These are phyloP conservation scores for Leptinotarsa undecemlineata DNA, from an alignment of 1,140 invertebrate genomes.

Conservation along the genomic window DNA sequence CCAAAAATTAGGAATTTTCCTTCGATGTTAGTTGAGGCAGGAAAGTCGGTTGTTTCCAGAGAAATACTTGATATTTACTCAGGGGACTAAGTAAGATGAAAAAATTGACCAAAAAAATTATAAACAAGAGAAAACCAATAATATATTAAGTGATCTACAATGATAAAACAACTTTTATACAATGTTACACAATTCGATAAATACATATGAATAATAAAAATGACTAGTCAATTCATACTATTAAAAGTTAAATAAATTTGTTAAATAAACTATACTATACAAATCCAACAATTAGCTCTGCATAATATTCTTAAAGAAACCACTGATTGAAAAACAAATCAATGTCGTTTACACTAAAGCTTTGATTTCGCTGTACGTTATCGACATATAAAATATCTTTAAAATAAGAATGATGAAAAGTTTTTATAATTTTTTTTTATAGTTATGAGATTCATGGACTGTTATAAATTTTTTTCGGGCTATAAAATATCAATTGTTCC, in stretches of 20 bases:
- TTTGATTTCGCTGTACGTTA: conserved; percentile 24
- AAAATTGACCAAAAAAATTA: background rate
- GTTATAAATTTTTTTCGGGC: conserved; percentile 14
- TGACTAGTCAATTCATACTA: conserved; percentile 51
- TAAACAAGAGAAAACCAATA: conserved; percentile 40
- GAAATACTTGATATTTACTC: too few species aligned
- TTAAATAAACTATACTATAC: conserved; percentile 53
- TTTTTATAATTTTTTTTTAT: too few species aligned
- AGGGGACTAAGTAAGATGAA: too few species aligned
- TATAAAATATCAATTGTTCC: conserved; percentile 17
- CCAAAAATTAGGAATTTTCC: too few species aligned
- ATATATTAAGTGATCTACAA: conserved; percentile 41
- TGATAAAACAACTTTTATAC: conserved; percentile 50
- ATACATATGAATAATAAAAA: conserved; percentile 47
- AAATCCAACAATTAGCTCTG: conserved; percentile 46
- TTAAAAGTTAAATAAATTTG: conserved; percentile 40
- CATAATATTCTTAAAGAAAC: conserved; percentile 34
- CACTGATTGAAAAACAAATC: conserved; percentile 28
- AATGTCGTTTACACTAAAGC: conserved; percentile 30
- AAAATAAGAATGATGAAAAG: background rate
- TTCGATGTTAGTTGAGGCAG: too few species aligned
- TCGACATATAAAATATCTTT: conserved; percentile 25
- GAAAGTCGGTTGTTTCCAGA: too few species aligned
- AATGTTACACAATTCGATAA: conserved; percentile 47
- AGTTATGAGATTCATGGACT: background rate